phyloP scores from a whole-genome alignment of 2,113 vertebrate species.

The Megaleporinus macrocephalus region DNA sequence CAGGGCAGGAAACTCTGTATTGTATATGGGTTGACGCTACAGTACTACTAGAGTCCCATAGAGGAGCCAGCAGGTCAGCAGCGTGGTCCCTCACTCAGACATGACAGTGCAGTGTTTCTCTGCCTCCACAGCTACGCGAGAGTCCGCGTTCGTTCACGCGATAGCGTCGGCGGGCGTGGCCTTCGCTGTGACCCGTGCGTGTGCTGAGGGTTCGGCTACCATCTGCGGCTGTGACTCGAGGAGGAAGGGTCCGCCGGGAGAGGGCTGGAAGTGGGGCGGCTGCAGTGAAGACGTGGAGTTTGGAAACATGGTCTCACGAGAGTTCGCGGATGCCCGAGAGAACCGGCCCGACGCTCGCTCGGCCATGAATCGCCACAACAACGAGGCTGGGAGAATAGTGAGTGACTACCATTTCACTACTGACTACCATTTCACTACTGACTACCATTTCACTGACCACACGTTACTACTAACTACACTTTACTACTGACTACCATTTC shows the following conservation, averaged over 20 bases:
- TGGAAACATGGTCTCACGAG: slow-evolving; percentile 94
- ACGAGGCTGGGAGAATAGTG: slow-evolving; percentile 94
- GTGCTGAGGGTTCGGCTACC: slow-evolving; percentile 88
- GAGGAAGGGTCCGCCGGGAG: slow-evolving; percentile 89
- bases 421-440: not conserved
- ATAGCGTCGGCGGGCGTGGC: slow-evolving; percentile 94
- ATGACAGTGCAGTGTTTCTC: slow-evolving; percentile 3
- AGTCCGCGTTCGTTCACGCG: slow-evolving; percentile 95
- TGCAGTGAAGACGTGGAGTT: slow-evolving; percentile 97
- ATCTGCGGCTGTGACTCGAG: slow-evolving; percentile 94
- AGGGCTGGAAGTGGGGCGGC: slow-evolving; percentile 98
- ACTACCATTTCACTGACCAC: not conserved
- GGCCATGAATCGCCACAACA: slow-evolving; percentile 98
- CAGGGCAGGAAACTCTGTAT: too few relatives aligned
- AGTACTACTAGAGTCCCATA: too few relatives aligned
- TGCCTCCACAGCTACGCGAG: slow-evolving; percentile 86
- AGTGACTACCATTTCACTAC: slow-evolving; percentile 56
- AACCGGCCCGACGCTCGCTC: slow-evolving; percentile 95
- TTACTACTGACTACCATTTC: not conserved
- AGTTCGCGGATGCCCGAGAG: slow-evolving; percentile 94
- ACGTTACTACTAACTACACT: not conserved
- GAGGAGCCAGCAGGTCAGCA: too few relatives aligned
- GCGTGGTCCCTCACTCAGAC: too few relatives aligned
- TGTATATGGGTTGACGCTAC: too few relatives aligned
- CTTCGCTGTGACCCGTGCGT: slow-evolving; percentile 92